Percentiles rank a stretch among this genome's conserved stretches.
Conservation (phyloP, 2,113 vertebrate species). For the Rhinopomastus cyanomelas region DNA sequence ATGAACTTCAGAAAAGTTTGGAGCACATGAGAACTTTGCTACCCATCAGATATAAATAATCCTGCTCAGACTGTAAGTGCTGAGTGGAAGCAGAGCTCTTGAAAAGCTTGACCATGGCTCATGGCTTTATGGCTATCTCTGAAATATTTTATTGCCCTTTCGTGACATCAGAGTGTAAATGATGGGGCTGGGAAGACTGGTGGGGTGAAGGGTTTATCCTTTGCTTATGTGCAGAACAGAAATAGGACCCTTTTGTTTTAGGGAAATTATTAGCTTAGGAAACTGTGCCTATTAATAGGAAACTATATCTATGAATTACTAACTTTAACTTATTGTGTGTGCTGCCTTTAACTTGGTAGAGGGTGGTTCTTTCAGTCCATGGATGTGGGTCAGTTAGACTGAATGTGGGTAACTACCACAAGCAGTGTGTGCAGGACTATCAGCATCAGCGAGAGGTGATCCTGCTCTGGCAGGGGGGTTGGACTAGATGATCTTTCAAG, state of each 20-base stretch:
- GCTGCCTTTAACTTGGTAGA: background rate
- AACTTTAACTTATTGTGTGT: background rate
- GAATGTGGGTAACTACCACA: too few relatives aligned
- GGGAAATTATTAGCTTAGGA: background rate
- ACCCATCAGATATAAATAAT: background rate
- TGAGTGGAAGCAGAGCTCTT: background rate
- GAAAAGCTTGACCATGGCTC: background rate
- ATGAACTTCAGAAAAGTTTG: background rate
- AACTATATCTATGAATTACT: background rate
- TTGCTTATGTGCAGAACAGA: background rate
- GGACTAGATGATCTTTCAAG: too few relatives aligned
- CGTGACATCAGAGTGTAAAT: constrained; percentile 24
- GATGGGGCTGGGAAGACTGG: background rate
- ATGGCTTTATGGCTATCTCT: constrained; percentile 14
- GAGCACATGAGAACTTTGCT: background rate
- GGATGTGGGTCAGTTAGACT: background rate
- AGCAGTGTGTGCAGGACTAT: background rate
- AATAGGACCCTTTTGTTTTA: background rate
- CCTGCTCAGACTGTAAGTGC: background rate
- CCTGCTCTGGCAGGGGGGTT: too few relatives aligned
- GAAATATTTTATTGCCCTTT: constrained; percentile 17
- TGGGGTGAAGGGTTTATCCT: background rate
- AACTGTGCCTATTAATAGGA: background rate
- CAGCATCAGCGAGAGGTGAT: too few relatives aligned
- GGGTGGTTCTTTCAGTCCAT: background rate